Base-by-base conservation (phyloP, 2,888 invertebrate genomes). In the Adelognathus sp. region DNA sequence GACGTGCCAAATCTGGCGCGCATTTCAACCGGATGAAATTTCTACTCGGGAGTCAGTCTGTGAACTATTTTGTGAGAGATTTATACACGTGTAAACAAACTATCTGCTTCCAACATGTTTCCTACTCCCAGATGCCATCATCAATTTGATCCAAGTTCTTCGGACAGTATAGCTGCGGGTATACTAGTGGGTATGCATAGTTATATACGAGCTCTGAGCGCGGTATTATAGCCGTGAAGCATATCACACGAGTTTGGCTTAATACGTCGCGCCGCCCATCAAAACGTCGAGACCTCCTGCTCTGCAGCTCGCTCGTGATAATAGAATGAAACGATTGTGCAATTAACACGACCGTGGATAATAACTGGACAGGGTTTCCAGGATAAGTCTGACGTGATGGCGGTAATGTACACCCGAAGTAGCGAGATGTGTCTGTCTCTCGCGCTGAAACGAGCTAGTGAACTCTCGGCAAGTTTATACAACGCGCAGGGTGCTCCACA, bases 271-370 rank as follows among this genome's bases (percentile, higher is more conserved):
- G 27, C 36, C 24, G 14, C 60, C 58, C 56, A 67, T 79, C 41
- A 56, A 50, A 64, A 46, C 50, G 73, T 69, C 56, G 63, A 39
- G 50, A 58, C 56, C 29, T 27, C 54, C 54, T 36, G 46, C 39
- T n/a, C 39, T 39, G 14, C 36, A 71, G 75, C 56, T 78, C 63
- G 54, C 54, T 63, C 52, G 56, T 36, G 50, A 79, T 79, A 79
- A 79, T 79, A 67, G 61, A 79, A 79, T 76, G 71, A 50, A 72
- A 79, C 72, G 71, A 67, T 75, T 50, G 46, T 27, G 75, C 71
- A 67, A 79, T 75, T 79, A 76, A 79, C 75, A 61, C 75, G 66
- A 39, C 27, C 39, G 41, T 56, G 67, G 61, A 66, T 67, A 41
- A 72, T 76, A 66, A 76, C 52, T 60, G 71, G 46, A 63, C 78